Base-by-base conservation (phyloP, 2,113 vertebrate species). In the Centropristis striata region DNA sequence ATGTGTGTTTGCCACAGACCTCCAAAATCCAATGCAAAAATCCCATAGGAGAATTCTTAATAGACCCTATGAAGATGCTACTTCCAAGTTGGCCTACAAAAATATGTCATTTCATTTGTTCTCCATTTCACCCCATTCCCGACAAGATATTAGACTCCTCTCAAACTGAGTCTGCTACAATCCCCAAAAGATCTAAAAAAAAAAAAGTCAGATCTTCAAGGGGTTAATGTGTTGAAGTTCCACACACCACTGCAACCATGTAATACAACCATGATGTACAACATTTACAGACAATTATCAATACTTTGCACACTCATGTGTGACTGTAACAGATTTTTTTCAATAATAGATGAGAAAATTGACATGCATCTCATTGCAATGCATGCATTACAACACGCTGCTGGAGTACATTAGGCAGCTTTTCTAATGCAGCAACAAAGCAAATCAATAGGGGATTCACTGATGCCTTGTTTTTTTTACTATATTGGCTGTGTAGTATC, bases 371-470 rank as follows among this genome's bases (percentile, higher is more conserved):
- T 75, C 15, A 13, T 5, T 36, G 21, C 49, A 60, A 18, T 36
- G 47, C n/a, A 44, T 37, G 39, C 32, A 21, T 41, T 57, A 36
- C 8, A 36, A 51, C 32, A 59, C 20, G 15, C 18, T 37, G n/a
- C 41, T 13, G 39, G 21, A 47, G 59, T 68, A 25, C 50, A 86
- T 86, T 65, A 78, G 71, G 46, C 49, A 32, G 32, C 32, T 55
- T 66, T 59, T 73, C 67, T 74, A 77, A 78, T 54, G 36, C 18
- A 78, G 69, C 63, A 36, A 32, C 75, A 87, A 83, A 84, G 63
- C 65, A 75, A 63, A 89, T 89, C 88, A 69, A 89, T 89, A 68
- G 13, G 15, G 6, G 32, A 71, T 72, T 68, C 80, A 77, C 78
- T 66, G 39, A 55, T 49, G 64, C 59, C 82, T 84, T 69, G 55